Base-by-base conservation (phyloP, 2,113 vertebrate genomes). In the Paratilapia polleni region DNA sequence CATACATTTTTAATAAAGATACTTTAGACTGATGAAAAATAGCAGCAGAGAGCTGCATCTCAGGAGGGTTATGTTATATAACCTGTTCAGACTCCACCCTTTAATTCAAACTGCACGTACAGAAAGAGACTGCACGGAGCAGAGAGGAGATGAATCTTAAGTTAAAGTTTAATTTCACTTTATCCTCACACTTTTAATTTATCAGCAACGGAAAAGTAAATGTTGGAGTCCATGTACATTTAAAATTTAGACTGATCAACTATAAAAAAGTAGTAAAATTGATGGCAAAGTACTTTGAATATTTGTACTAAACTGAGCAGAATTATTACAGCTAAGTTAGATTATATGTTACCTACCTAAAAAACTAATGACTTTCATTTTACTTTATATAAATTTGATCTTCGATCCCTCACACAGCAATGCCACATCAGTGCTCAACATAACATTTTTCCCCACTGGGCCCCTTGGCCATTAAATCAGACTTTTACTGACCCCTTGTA, bases 51-150 rank as follows among this genome's bases (percentile, higher is more conserved):
- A 62, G 82, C 49, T 81, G 70, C 22, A 6, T 78, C 70, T 84
- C 78, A 2, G 73, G 22, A 77, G 78, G 78, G 62, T 26, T 56
- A 54, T 17, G 12, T 90, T 85, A 88, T 34, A 15, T 89, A 86
- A 92, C 13, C 34, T 75, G 47, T 57, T 78, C 74, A 87, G 79
- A 81, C 77, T 82, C 70, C 11, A 19, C 31, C 61, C 28, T 15
- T 7, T 59, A 52, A 2, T 17, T 49, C 43, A 15, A 15, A 14
- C 43, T 6, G 47, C 8, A 41, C 38, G 5, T 41, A 41, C 38
- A 41, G 38, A 41, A 41, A 41, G 38, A 11, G 38, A 5, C 38
- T 41, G 10, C 8, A 41, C 10, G 38, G 10, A 41, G 8, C 47
- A 17, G 47, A 47, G 43, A 47, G 43, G 4, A 47, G 43, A 47